phyloP scores from a whole-genome alignment of 1,140 invertebrate genomes.

The Drosophila parvula region DNA sequence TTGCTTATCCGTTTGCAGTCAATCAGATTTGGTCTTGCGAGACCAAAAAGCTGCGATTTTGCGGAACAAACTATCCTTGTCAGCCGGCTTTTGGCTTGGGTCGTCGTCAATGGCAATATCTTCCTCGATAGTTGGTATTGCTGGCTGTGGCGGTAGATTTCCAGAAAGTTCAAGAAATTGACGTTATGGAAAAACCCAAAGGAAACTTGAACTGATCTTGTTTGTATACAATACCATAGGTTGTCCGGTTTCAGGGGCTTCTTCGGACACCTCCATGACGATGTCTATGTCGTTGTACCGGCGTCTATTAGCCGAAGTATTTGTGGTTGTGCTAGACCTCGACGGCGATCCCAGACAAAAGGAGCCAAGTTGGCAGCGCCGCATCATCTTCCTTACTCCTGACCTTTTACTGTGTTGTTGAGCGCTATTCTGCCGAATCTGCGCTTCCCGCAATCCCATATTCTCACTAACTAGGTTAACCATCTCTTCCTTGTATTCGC shows the following conservation, averaged over 20 bases:
- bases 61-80: too few relatives aligned
- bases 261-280: neutral
- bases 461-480: neutral
- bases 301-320: neutral
- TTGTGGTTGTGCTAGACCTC: neutral
- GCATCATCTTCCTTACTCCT: neutral
- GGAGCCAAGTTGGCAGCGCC: neutral
- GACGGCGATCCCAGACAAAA: neutral
- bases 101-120: too few relatives aligned
- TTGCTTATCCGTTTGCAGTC: too few relatives aligned
- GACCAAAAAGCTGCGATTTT: too few relatives aligned
- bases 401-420: neutral
- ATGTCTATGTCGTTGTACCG: neutral
- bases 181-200: too few relatives aligned
- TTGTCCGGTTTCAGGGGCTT: constrained; percentile 4
- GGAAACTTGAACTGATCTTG: too few relatives aligned
- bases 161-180: too few relatives aligned
- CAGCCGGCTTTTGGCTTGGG: too few relatives aligned
- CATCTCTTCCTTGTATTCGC: neutral
- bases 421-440: neutral
- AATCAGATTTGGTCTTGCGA: too few relatives aligned
- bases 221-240: neutral
- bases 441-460: constrained; percentile 1
- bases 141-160: too few relatives aligned
- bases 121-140: too few relatives aligned